Evolutionary conservation across 1,140 invertebrate species (phyloP).

Genomic region (Armadillidium nasatum): DNA sequence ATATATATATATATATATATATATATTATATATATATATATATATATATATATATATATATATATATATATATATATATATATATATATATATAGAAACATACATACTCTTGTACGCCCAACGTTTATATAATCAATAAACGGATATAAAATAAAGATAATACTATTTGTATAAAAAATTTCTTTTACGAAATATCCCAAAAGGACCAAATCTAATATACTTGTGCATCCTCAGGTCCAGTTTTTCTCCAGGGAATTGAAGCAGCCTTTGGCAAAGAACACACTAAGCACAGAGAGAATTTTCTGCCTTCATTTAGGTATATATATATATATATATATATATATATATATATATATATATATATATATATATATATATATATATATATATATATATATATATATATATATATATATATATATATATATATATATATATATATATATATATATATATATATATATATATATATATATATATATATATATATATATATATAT

Average conservation of each 20-base stretch:
- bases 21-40: no score
- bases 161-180: conserved; percentile 3
- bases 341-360: conserved; percentile 14
- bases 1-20: background rate
- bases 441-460: conserved; percentile 8
- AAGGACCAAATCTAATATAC: conserved; percentile 1
- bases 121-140: conserved; percentile 4
- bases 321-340: conserved; percentile 15
- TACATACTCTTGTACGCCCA: no score
- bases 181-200: background rate
- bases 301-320: background rate
- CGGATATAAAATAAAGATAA: conserved; percentile 12
- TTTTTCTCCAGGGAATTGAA: background rate
- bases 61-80: no score
- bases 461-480: no score
- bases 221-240: background rate
- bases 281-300: background rate
- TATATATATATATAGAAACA: no score
- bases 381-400: conserved; percentile 9
- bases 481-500: no score
- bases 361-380: conserved; percentile 11
- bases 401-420: conserved; percentile 1
- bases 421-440: conserved; percentile 8
- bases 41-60: no score
- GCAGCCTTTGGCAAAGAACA: background rate